Evolutionary conservation across 2,113 vertebrate species (phyloP).

Genomic region (Xiphophorus maculatus): DNA sequence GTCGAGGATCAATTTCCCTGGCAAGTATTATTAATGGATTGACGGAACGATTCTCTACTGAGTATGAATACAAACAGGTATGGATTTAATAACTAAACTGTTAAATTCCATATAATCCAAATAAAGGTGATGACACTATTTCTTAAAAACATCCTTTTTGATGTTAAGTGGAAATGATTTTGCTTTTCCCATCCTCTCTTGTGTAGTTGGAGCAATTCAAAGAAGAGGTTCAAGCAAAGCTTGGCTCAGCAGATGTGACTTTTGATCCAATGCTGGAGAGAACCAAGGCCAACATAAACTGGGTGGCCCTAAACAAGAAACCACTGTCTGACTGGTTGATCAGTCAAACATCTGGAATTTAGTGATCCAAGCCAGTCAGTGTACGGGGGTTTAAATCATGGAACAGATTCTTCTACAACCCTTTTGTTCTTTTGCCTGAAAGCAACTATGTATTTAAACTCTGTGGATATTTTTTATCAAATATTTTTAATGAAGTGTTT

Average conservation of each 20-base stretch:
- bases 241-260: slow-evolving; percentile 70
- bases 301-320: slow-evolving; percentile 81
- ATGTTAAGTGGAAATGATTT: not conserved
- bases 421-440: not conserved
- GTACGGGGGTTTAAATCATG: not conserved
- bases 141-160: not conserved
- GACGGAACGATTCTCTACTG: slow-evolving; percentile 80
- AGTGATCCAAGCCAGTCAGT: not conserved
- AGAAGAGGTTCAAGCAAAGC: slow-evolving; percentile 68
- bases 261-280: slow-evolving; percentile 86
- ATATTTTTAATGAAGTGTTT: not conserved
- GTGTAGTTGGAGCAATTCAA: slow-evolving; percentile 86
- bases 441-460: not conserved
- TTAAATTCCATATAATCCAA: not conserved
- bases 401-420: not conserved
- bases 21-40: slow-evolving; percentile 76
- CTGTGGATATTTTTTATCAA: not conserved
- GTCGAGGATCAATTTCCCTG: slow-evolving; percentile 83
- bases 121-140: not conserved
- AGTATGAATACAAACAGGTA: slow-evolving; percentile 89
- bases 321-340: slow-evolving; percentile 80
- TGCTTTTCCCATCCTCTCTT: slow-evolving; percentile 6
- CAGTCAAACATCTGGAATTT: accelerated
- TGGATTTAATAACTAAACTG: not conserved
- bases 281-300: slow-evolving; percentile 85